A percentile compares a stretch with the other conserved stretches of the same genome.
Evolutionary conservation across 2,113 vertebrate species (phyloP).

Genomic region (Heliornis fulica): DNA sequence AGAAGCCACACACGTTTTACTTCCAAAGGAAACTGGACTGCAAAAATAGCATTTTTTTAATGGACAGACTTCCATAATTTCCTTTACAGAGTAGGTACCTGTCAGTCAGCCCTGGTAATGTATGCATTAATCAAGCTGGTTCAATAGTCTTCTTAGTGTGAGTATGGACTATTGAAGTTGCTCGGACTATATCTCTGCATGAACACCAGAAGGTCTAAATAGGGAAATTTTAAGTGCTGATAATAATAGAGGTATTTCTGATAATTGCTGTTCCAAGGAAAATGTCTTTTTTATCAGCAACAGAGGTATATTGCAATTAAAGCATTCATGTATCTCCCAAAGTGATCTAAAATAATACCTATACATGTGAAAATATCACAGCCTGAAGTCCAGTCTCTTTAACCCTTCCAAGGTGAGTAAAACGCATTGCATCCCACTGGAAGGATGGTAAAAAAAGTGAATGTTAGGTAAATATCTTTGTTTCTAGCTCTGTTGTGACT

Average conservation of each 20-base stretch:
- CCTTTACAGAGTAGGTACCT: neutral
- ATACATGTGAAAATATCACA: neutral
- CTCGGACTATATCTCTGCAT: neutral
- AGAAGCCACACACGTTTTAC: neutral
- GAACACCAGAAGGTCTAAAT: neutral
- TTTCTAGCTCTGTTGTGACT: neutral
- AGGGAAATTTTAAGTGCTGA: neutral
- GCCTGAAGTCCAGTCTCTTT: neutral
- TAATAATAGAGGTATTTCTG: neutral
- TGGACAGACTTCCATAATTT: neutral
- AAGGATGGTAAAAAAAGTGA: neutral
- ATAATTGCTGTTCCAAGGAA: neutral
- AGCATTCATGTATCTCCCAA: neutral
- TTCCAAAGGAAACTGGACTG: neutral
- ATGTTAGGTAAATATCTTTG: neutral
- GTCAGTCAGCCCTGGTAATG: neutral
- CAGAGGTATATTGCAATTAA: neutral
- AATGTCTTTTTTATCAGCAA: neutral
- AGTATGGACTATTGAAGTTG: neutral
- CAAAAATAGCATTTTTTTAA: neutral
- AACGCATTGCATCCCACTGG: neutral
- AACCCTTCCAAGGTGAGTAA: neutral
- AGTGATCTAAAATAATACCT: neutral
- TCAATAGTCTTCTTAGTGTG: neutral
- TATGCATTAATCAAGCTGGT: neutral